Percentiles rank a stretch among this genome's conserved stretches.
phyloP scores from a whole-genome alignment of 1,140 invertebrate genomes.

The Drosophila nannoptera region DNA sequence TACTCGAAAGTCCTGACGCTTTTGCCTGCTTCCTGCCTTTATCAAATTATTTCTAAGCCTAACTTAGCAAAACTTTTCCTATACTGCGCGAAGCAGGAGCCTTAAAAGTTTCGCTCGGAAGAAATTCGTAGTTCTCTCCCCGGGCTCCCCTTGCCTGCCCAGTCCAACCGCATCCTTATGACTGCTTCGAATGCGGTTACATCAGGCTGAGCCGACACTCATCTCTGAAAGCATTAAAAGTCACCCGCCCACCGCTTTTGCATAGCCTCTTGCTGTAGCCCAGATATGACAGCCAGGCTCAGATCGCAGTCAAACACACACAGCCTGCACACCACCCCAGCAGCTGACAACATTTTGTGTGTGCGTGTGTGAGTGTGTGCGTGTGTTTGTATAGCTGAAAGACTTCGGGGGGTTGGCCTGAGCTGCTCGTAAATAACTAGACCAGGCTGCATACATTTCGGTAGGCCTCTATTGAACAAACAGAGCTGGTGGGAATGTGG shows the following conservation, averaged over 20 bases:
- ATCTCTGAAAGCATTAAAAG: not conserved
- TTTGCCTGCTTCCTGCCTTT: no score
- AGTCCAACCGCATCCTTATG: not conserved
- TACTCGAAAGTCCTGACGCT: no score
- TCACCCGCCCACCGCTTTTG: slow-evolving; percentile 4
- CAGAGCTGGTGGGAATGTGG: slow-evolving; percentile 1
- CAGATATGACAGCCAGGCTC: slow-evolving; percentile 10
- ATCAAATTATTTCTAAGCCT: no score
- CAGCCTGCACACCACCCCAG: slow-evolving; percentile 19
- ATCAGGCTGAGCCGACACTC: not conserved
- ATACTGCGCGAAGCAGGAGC: no score
- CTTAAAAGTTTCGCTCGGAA: no score
- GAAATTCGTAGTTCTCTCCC: not conserved
- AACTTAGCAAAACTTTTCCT: no score
- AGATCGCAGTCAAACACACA: slow-evolving; percentile 12
- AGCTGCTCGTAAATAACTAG: slow-evolving; percentile 39
- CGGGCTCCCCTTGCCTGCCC: no score
- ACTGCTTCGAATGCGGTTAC: not conserved
- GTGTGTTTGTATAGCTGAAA: slow-evolving; percentile 12
- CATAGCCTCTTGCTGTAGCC: slow-evolving; percentile 8
- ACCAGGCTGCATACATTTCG: slow-evolving; percentile 34
- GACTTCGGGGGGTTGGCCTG: slow-evolving; percentile 23
- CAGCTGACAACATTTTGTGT: slow-evolving; percentile 66
- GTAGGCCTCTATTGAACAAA: slow-evolving; percentile 27
- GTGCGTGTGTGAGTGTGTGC: slow-evolving; percentile 21